Evolutionary conservation across 2,797 vertebrate genomes (phyloP).

Genomic region (Coregonus sp.): DNA sequence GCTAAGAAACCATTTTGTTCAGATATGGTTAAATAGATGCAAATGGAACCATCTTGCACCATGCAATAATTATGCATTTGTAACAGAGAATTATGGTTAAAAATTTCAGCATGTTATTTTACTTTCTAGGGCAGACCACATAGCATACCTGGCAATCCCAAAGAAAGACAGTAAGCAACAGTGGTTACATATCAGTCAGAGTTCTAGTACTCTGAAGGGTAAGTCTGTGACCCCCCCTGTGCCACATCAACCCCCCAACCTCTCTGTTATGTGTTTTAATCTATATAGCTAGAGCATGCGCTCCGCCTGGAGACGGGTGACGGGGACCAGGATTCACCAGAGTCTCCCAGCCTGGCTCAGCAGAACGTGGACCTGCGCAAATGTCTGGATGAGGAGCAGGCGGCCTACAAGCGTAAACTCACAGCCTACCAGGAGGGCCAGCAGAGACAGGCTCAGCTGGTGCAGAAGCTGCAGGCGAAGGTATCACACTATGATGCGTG

Average conservation of each 20-base stretch:
- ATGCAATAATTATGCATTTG: no score
- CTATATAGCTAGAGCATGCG: slow-evolving; percentile 85
- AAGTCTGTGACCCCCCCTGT: no score
- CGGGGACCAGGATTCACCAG: slow-evolving; percentile 65
- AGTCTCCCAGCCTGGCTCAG: slow-evolving; percentile 83
- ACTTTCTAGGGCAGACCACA: no score
- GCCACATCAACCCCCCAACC: not conserved
- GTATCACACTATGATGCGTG: slow-evolving; percentile 55
- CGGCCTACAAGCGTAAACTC: slow-evolving; percentile 92
- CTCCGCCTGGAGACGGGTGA: slow-evolving; percentile 83
- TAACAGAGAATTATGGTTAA: no score
- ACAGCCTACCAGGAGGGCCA: slow-evolving; percentile 97
- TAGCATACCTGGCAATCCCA: no score
- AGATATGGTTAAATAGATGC: no score
- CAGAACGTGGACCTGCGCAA: slow-evolving; percentile 91
- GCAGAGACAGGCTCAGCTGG: slow-evolving; percentile 95
- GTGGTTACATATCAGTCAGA: no score
- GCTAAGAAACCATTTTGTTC: no score
- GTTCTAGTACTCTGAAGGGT: no score
- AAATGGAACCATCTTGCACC: no score
- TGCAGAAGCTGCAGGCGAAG: slow-evolving; percentile 95
- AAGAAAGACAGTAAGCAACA: no score
- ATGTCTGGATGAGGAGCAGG: slow-evolving; percentile 92
- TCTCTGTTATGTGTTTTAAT: not conserved
- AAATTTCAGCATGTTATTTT: no score